phyloP scores from a whole-genome alignment of 92 coral and sea anemone species.

The Zoanthus gigantus region DNA sequence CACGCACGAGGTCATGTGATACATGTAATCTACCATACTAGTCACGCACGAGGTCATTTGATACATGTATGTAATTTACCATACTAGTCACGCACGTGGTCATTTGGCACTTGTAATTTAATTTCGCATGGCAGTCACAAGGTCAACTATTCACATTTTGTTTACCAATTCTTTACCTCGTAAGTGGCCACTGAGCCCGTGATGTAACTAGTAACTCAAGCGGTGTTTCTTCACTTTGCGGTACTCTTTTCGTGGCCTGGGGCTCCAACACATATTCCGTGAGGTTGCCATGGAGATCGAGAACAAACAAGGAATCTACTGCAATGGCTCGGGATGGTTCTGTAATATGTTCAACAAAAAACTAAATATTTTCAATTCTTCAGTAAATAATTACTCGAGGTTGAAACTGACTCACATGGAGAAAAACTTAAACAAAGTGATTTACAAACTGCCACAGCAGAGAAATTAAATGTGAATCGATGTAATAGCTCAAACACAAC shows the following conservation, averaged over 20 bases:
- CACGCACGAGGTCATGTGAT: too few relatives aligned
- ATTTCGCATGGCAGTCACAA: too few relatives aligned
- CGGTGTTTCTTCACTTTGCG: conserved; percentile 92
- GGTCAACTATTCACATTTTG: neutral
- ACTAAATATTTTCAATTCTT: neutral
- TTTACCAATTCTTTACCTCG: conserved; percentile 61
- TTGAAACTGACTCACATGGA: too few relatives aligned
- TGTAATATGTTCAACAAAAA: conserved; percentile 16
- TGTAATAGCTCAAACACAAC: too few relatives aligned
- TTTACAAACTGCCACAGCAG: too few relatives aligned
- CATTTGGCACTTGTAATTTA: too few relatives aligned
- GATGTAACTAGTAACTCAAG: conserved; percentile 81
- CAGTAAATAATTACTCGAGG: too few relatives aligned
- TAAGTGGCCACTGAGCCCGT: conserved; percentile 89
- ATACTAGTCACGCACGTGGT: too few relatives aligned
- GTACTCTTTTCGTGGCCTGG: conserved; percentile 81
- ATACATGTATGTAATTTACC: too few relatives aligned
- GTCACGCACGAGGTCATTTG: too few relatives aligned
- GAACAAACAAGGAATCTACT: conserved; percentile 87
- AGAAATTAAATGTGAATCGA: too few relatives aligned
- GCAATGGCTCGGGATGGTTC: conserved; percentile 78
- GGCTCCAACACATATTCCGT: conserved; percentile 94
- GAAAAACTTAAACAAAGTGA: too few relatives aligned
- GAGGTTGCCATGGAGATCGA: conserved; percentile 96
- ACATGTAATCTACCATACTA: neutral